phyloP scores from a whole-genome alignment of 2,888 invertebrate species.

The Thumatha senex region DNA sequence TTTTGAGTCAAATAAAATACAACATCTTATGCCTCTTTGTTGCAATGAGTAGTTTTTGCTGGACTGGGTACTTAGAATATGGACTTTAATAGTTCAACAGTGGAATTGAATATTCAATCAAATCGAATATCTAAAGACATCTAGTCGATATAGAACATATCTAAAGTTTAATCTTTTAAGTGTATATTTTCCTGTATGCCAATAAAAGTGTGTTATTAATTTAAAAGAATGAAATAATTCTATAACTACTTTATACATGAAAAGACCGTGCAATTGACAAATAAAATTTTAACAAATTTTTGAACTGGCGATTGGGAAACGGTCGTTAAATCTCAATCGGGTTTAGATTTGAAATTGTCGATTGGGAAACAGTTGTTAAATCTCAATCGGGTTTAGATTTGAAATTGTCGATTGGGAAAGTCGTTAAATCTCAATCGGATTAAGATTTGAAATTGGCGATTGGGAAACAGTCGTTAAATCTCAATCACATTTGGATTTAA shows the following conservation, averaged over 20 bases:
- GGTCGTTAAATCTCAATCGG: not conserved
- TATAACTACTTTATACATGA: not conserved
- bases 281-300: not conserved
- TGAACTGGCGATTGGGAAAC: too few relatives aligned
- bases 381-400: too few relatives aligned
- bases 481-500: too few relatives aligned
- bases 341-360: not conserved
- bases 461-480: not conserved
- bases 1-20: slow-evolving; percentile 3
- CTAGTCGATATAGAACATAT: not conserved
- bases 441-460: not conserved
- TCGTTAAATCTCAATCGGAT: not conserved
- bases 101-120: not conserved
- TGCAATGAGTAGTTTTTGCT: slow-evolving; percentile 8
- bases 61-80: slow-evolving; percentile 19
- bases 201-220: too few relatives aligned
- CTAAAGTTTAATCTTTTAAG: not conserved
- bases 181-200: too few relatives aligned
- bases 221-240: too few relatives aligned
- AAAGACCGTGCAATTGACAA: not conserved
- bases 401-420: too few relatives aligned
- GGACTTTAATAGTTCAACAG: slow-evolving; percentile 4
- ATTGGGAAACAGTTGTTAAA: not conserved
- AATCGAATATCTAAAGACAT: not conserved
- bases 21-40: slow-evolving; percentile 5